phyloP scores from a whole-genome alignment of 2,113 vertebrate species.

The Oreochromis niloticus region DNA sequence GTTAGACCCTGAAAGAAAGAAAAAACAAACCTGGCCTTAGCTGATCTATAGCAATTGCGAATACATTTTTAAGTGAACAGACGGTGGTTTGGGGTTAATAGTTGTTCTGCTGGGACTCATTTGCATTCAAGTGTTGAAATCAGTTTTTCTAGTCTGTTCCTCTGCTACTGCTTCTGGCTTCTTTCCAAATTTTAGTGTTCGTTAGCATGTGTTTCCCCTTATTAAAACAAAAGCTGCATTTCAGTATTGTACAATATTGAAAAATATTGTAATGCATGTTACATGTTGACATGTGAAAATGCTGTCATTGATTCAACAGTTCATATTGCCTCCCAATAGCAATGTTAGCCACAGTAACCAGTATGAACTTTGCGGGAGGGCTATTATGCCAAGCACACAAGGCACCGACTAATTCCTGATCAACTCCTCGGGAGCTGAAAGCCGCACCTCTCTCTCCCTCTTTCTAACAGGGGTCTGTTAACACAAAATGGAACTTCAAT shows the following conservation, averaged over 20 bases:
- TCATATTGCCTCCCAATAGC: neutral
- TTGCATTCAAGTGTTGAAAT: neutral
- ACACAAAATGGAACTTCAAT: constrained; percentile 42
- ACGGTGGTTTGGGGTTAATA: neutral
- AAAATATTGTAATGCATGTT: neutral
- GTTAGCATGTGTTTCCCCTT: neutral
- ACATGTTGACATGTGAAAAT: neutral
- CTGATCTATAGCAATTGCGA: neutral
- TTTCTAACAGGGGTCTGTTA: constrained; percentile 32
- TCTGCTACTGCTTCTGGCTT: neutral
- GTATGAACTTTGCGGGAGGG: neutral
- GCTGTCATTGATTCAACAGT: neutral
- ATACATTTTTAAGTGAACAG: neutral
- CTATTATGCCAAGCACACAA: neutral
- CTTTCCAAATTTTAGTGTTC: neutral
- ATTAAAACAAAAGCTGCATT: neutral
- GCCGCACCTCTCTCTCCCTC: neutral
- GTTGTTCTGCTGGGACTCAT: neutral
- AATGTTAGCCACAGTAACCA: neutral
- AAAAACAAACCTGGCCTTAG: neutral
- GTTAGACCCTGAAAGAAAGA: neutral
- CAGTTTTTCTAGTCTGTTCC: neutral
- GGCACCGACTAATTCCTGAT: neutral
- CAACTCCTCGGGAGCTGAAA: constrained; percentile 10
- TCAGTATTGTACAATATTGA: neutral